A percentile compares a stretch with the other conserved stretches of the same genome.
These are phyloP conservation scores for Gibbula magus DNA, from an alignment of 2,888 invertebrate genomes.

Conservation along the genomic window DNA sequence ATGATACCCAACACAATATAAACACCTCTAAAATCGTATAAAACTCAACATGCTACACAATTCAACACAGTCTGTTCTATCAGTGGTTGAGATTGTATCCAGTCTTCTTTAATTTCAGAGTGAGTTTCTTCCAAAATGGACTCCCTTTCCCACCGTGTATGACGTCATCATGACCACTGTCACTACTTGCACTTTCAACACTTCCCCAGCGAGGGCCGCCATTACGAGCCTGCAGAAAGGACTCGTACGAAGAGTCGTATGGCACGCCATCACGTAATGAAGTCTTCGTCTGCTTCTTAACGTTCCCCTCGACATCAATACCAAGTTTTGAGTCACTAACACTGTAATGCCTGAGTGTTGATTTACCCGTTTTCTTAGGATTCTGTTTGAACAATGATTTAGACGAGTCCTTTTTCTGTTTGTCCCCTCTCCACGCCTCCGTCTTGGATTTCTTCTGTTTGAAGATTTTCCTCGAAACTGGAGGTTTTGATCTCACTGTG, in stretches of 20 bases:
- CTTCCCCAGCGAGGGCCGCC: conserved; percentile 18
- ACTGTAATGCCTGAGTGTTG: conserved; percentile 41
- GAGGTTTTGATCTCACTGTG: neutral
- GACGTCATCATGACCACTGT: neutral
- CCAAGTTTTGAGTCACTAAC: conserved; percentile 48
- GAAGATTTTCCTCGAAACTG: neutral
- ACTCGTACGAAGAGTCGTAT: conserved; percentile 34
- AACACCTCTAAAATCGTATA: too few species aligned
- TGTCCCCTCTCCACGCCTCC: conserved; percentile 26
- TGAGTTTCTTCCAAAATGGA: conserved; percentile 35
- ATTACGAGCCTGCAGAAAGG: conserved; percentile 33
- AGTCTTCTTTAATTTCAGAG: conserved; percentile 23
- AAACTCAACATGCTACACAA: neutral
- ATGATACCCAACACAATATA: too few species aligned
- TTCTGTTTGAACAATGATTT: conserved; percentile 33
- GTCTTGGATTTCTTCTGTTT: conserved; percentile 25
- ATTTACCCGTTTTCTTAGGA: conserved; percentile 12
- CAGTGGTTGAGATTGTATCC: conserved; percentile 1
- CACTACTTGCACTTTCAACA: neutral
- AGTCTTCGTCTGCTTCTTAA: neutral
- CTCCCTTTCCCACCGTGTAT: neutral
- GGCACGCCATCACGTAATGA: conserved; percentile 23
- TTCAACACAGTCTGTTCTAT: neutral
- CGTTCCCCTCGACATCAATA: neutral
- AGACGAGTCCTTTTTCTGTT: conserved; percentile 22